A percentile compares a stretch with the other conserved stretches of the same genome.
Evolutionary conservation across 1,140 invertebrate genomes (phyloP).

Genomic region (Drosophila grimshawi): DNA sequence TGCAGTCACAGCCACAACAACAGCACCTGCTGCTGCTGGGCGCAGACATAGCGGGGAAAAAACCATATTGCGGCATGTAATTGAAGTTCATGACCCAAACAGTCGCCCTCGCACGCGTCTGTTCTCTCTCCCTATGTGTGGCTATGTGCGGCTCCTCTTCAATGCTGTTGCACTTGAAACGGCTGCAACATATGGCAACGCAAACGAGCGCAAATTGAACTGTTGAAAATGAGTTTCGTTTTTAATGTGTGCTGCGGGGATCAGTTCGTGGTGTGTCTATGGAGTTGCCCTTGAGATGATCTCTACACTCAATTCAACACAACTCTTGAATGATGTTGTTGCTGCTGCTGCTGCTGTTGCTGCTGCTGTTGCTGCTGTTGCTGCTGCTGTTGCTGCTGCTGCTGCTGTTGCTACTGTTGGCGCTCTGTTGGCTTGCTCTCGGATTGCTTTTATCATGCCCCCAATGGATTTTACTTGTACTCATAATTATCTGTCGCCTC

Average conservation of each 20-base stretch:
- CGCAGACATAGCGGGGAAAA: not conserved
- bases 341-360: slow-evolving; percentile 1
- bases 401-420: not conserved
- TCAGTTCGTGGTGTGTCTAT: slow-evolving; percentile 4
- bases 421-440: not conserved
- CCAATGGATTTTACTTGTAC: slow-evolving; percentile 15
- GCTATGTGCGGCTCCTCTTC: slow-evolving; percentile 24
- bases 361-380: not conserved
- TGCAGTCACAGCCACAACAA: slow-evolving; percentile 18
- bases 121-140: slow-evolving; percentile 20
- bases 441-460: slow-evolving; percentile 23
- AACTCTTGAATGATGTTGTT: slow-evolving; percentile 3
- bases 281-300: slow-evolving; percentile 41
- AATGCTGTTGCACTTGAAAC: slow-evolving; percentile 36
- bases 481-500: slow-evolving; percentile 55
- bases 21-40: slow-evolving; percentile 23
- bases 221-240: slow-evolving; percentile 46
- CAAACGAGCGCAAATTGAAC: slow-evolving; percentile 51
- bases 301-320: slow-evolving; percentile 24
- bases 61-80: slow-evolving; percentile 50
- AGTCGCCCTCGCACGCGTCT: slow-evolving; percentile 50
- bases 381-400: no score
- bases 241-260: slow-evolving; percentile 23
- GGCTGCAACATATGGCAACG: slow-evolving; percentile 36
- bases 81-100: slow-evolving; percentile 78